phyloP scores from a whole-genome alignment of 2,888 invertebrate genomes.

The Drosophila demipolita region DNA sequence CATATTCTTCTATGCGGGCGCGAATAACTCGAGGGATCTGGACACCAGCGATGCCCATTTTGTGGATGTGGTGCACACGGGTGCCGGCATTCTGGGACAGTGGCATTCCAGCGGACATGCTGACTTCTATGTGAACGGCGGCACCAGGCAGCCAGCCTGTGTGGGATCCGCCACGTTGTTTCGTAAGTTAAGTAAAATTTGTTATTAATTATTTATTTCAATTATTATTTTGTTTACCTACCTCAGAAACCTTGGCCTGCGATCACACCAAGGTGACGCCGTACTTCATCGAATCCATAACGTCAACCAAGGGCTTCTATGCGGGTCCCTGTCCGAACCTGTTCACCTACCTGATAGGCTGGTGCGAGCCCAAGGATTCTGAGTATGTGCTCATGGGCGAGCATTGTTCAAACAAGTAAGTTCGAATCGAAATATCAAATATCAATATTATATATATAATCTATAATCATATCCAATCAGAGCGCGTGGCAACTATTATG shows the following conservation, averaged over 20 bases:
- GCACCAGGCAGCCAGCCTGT: constrained; percentile 95
- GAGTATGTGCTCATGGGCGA: constrained; percentile 95
- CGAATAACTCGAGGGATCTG: constrained; percentile 91
- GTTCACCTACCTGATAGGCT: constrained; percentile 93
- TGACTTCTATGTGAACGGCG: constrained; percentile 94
- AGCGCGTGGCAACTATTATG: constrained; percentile 93
- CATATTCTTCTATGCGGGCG: constrained; percentile 93
- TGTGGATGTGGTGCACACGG: constrained; percentile 93
- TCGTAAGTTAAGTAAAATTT: constrained; percentile 86
- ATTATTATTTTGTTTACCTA: background rate
- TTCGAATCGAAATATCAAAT: background rate
- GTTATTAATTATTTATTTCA: background rate
- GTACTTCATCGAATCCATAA: constrained; percentile 95
- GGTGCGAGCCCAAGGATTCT: constrained; percentile 92
- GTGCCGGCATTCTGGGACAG: constrained; percentile 94
- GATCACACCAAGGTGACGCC: constrained; percentile 96
- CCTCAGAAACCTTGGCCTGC: constrained; percentile 92
- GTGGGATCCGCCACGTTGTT: constrained; percentile 92
- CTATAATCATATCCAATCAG: constrained; percentile 85
- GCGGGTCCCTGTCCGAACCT: constrained; percentile 93
- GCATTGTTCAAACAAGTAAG: constrained; percentile 91
- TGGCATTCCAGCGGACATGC: constrained; percentile 96
- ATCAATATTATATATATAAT: background rate
- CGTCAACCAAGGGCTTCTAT: constrained; percentile 92
- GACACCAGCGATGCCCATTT: constrained; percentile 93